These are phyloP conservation scores for Cotesia glomerata DNA, from an alignment of 1,140 invertebrate genomes.

Conservation along the genomic window DNA sequence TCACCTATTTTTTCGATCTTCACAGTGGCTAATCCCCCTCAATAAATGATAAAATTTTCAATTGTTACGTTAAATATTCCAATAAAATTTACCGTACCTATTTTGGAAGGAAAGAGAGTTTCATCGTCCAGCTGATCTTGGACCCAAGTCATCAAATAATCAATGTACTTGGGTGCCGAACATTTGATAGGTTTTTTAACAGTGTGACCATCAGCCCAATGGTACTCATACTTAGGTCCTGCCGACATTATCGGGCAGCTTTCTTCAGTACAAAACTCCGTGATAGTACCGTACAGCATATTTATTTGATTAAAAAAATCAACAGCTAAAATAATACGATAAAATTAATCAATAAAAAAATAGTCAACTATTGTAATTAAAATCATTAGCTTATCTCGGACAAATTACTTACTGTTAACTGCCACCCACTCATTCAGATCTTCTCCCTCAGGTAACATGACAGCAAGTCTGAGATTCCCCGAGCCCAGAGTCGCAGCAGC, in stretches of 20 bases:
- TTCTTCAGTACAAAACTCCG: constrained; percentile 98
- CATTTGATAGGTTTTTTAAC: constrained; percentile 99
- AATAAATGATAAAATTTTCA: too few relatives aligned
- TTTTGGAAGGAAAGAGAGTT: constrained; percentile 98
- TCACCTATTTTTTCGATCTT: too few relatives aligned
- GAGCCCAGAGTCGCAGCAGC: constrained; percentile 97
- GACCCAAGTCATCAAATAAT: constrained; percentile 99
- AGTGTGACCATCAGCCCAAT: constrained; percentile 98
- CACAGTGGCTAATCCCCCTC: too few relatives aligned
- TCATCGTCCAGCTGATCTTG: constrained; percentile 99
- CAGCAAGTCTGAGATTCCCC: constrained; percentile 93
- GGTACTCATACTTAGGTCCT: constrained; percentile 99
- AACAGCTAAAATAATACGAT: constrained; percentile 76
- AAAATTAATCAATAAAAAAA: background rate
- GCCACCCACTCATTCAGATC: constrained; percentile 99
- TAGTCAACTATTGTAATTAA: background rate
- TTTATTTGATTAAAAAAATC: constrained; percentile 99
- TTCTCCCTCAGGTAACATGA: constrained; percentile 97
- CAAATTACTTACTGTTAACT: constrained; percentile 87
- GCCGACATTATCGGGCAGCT: constrained; percentile 97
- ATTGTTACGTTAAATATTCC: background rate
- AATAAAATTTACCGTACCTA: constrained; percentile 70
- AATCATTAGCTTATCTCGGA: constrained; percentile 26
- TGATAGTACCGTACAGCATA: constrained; percentile 99
- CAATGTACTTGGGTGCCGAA: constrained; percentile 99